Evolutionary conservation across 35 echinoderm and acorn worm species (phyloP).

Genomic region (Ophiothrix spiculata): DNA sequence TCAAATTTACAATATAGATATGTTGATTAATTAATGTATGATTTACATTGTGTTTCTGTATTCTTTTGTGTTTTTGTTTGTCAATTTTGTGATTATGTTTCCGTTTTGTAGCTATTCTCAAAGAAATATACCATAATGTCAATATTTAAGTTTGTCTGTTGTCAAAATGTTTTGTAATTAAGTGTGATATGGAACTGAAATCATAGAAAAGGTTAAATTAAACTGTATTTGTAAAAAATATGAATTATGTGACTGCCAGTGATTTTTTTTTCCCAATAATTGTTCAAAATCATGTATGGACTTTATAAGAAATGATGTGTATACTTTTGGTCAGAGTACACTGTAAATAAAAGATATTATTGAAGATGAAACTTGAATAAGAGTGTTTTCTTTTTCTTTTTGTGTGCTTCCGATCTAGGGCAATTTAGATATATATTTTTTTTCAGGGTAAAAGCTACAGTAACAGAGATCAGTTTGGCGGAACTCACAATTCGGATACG

Average conservation of each 20-base stretch:
- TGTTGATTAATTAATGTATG: no score
- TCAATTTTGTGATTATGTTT: not conserved
- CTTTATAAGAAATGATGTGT: not conserved
- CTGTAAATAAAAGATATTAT: conserved; percentile 7
- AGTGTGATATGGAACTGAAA: not conserved
- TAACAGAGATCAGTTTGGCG: not conserved
- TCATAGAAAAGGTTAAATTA: not conserved
- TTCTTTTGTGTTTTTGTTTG: not conserved
- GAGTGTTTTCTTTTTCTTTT: not conserved
- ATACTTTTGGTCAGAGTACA: conserved; percentile 10
- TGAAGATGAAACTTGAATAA: not conserved
- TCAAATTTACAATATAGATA: no score
- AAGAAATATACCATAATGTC: not conserved
- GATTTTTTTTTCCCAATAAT: not conserved
- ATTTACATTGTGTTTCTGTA: no score
- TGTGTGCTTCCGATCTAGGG: not conserved
- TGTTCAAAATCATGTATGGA: not conserved
- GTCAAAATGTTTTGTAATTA: not conserved
- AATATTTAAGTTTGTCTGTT: not conserved
- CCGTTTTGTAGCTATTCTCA: not conserved
- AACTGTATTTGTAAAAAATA: not conserved
- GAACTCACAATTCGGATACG: no score
- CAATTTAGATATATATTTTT: no score
- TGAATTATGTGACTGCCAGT: conserved; percentile 1
- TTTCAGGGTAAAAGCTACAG: not conserved